These are phyloP conservation scores for Gymnodraco acuticeps DNA, from an alignment of 2,797 vertebrate genomes.

Conservation along the genomic window DNA sequence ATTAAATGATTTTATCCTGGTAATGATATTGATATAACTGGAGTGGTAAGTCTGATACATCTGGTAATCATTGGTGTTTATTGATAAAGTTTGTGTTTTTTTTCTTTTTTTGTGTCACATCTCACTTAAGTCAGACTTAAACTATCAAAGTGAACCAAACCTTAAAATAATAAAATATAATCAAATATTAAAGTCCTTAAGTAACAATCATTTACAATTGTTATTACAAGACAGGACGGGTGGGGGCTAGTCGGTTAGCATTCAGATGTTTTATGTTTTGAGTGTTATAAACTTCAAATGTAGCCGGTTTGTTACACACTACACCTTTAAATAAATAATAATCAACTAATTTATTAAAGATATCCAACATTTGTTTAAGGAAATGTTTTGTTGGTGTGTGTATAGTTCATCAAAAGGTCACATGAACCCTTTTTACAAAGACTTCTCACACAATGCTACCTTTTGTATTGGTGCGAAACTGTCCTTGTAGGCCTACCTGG, in stretches of 20 bases:
- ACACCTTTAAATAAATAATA: neutral
- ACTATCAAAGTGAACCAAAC: neutral
- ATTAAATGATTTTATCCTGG: constrained; percentile 30
- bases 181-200: neutral
- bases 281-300: too few relatives aligned
- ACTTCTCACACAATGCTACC: neutral
- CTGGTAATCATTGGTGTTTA: neutral
- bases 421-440: neutral
- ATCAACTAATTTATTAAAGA: neutral
- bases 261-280: too few relatives aligned
- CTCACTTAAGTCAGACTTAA: neutral
- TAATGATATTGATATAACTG: constrained; percentile 25
- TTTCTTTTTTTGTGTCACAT: neutral
- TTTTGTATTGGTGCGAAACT: neutral
- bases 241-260: too few relatives aligned
- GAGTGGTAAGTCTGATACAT: constrained; percentile 63
- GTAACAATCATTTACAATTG: neutral
- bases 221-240: too few relatives aligned
- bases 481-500: neutral
- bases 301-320: too few relatives aligned
- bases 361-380: neutral
- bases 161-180: too few relatives aligned
- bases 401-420: neutral
- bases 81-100: neutral
- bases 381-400: constrained; percentile 8